Conservation (phyloP, 2,888 invertebrate genomes). For the Eilema caniola region DNA sequence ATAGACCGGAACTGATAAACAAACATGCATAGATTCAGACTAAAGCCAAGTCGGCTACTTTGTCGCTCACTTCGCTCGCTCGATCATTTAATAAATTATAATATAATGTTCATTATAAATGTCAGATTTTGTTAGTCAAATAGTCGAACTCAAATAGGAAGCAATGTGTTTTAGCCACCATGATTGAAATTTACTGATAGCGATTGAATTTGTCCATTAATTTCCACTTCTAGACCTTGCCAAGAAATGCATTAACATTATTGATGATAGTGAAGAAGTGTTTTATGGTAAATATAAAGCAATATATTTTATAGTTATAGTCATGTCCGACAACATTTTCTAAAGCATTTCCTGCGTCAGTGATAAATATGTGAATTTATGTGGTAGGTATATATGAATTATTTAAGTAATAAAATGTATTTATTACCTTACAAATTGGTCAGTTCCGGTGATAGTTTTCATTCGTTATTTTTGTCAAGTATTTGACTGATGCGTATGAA, state of each 20-base stretch:
- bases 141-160: background rate
- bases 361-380: slow-evolving; percentile 9
- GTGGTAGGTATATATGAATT: no score
- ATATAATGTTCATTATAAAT: background rate
- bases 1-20: no score
- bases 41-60: no score
- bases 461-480: no score
- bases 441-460: no score
- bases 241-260: background rate
- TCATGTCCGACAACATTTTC: background rate
- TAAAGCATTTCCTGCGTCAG: background rate
- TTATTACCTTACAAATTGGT: no score
- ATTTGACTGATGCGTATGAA: no score
- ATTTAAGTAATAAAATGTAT: background rate
- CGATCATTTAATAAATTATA: background rate
- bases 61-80: no score
- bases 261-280: background rate
- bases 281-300: background rate
- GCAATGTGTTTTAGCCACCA: background rate
- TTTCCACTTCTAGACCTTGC: background rate
- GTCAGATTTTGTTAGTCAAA: background rate
- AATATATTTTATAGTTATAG: slow-evolving; percentile 7
- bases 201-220: background rate
- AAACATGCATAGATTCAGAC: no score
- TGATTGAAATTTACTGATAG: background rate